Evolutionary conservation across 2,797 vertebrate species (phyloP), one percentile per base, ranked within the genome.

Genomic region (Sitta carolinensis): DNA sequence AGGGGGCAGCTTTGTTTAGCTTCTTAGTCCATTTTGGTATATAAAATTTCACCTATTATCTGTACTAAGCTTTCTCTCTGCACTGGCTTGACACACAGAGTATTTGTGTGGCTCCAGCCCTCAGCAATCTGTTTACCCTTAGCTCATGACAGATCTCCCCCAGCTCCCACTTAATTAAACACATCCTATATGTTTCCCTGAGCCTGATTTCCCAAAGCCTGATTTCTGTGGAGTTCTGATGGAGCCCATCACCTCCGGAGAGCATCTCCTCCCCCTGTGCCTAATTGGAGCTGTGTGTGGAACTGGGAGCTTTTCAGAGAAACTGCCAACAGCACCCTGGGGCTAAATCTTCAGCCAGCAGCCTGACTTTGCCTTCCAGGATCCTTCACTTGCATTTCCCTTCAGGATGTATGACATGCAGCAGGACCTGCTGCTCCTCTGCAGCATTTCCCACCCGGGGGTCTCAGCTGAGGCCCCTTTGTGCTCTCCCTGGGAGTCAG

Each of bases 81-180:
- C 42, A 5, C 55, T 69, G 20, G 23, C 63, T 78, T 38, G 3
- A 21, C 58, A 38, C 66, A 57, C 62, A 18, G 45, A 67, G 43
- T 36, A 16, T 62, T 95, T 93, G 64, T 91, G 62, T 77, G 59
- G n/a, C 29, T 57, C 84, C 79, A 89, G 4, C 87, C 50, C 87
- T 89, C 68, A 87, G 61, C 82, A 68, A 74, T 83, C 94, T 96
- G 94, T 84, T 93, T 91, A 84, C 91, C 72, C 62, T 83, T 58
- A 84, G 73, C 94, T 91, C 42, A 3, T 92, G 95, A 94, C 93
- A 94, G 72, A 80, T 92, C 89, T 88, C 73, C 89, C 79, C 66
- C 54, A 78, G 79, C 94, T 94, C 79, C 36, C 66, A 64, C 82
- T 95, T 96, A 94, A 96, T 96, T 94, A 95, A 96, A 89, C 69